Evolutionary conservation across 1,140 invertebrate genomes (phyloP).

Genomic region (Wiebesia pumilae): DNA sequence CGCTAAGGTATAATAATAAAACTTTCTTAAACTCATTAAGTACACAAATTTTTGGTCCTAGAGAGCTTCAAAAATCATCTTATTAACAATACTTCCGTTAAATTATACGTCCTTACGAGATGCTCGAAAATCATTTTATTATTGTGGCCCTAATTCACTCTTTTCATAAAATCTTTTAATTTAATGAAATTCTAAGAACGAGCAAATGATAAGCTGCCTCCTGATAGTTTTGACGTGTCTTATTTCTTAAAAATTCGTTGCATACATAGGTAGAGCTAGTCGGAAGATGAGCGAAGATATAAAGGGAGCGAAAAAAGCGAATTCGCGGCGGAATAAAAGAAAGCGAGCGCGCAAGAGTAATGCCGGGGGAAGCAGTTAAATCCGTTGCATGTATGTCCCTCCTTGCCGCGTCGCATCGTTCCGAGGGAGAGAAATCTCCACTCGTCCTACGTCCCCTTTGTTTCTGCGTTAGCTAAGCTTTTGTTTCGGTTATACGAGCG

Average conservation of each 20-base stretch:
- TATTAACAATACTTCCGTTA: too few species aligned
- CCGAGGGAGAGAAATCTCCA: slow-evolving; percentile 28
- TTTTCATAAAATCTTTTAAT: neutral
- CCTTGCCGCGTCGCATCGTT: slow-evolving; percentile 45
- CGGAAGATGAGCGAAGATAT: slow-evolving; percentile 53
- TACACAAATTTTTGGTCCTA: too few species aligned
- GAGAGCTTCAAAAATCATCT: too few species aligned
- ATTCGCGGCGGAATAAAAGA: slow-evolving; percentile 69
- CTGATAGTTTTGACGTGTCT: neutral
- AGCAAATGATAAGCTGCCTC: neutral
- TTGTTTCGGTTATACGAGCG: slow-evolving; percentile 74
- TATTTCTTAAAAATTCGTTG: neutral
- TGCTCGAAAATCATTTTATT: too few species aligned
- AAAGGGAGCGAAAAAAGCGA: slow-evolving; percentile 55
- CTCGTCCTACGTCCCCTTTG: slow-evolving; percentile 61
- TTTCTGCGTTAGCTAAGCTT: slow-evolving; percentile 73
- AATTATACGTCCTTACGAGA: too few species aligned
- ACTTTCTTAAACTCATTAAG: too few species aligned
- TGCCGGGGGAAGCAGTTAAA: slow-evolving; percentile 73
- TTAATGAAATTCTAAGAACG: neutral
- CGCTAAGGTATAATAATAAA: too few species aligned
- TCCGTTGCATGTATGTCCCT: slow-evolving; percentile 73
- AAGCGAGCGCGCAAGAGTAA: slow-evolving; percentile 69
- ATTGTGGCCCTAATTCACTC: too few species aligned
- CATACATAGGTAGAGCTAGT: neutral